A percentile compares a stretch with the other conserved stretches of the same genome.
Conservation (phyloP, 2,888 invertebrate species). For the Micropterix aruncella region DNA sequence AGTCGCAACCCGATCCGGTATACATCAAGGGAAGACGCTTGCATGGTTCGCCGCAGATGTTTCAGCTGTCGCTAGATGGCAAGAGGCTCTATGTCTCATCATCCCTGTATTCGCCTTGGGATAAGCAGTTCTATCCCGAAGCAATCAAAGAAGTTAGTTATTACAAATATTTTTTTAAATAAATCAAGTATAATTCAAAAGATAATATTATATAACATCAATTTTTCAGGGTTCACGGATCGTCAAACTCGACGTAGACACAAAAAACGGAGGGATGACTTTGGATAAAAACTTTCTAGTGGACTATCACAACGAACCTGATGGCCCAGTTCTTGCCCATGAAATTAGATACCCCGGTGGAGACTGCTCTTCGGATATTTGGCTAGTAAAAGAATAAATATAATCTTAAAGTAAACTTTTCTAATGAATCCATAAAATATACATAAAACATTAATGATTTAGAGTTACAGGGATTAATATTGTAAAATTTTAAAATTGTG, state of each 20-base stretch:
- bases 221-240: constrained; percentile 50
- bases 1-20: constrained; percentile 51
- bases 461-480: too few species aligned
- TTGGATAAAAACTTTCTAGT: constrained; percentile 79
- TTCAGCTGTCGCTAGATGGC: constrained; percentile 92
- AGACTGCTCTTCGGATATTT: constrained; percentile 93
- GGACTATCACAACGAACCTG: constrained; percentile 79
- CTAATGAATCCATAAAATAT: too few species aligned
- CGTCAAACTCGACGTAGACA: constrained; percentile 74
- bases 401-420: too few species aligned
- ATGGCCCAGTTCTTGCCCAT: constrained; percentile 82
- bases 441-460: too few species aligned
- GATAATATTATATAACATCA: too few species aligned
- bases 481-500: too few species aligned
- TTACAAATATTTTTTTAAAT: constrained; percentile 15
- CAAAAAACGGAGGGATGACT: constrained; percentile 71
- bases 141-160: constrained; percentile 51
- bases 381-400: constrained; percentile 49
- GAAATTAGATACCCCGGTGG: constrained; percentile 97
- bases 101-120: constrained; percentile 87
- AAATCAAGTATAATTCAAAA: too few species aligned
- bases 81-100: constrained; percentile 83
- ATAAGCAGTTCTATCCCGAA: constrained; percentile 87
- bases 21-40: constrained; percentile 63
- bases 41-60: constrained; percentile 88